A percentile compares a stretch with the other conserved stretches of the same genome.
Conservation (phyloP, 2,797 vertebrate genomes). For the Ispidina picta region DNA sequence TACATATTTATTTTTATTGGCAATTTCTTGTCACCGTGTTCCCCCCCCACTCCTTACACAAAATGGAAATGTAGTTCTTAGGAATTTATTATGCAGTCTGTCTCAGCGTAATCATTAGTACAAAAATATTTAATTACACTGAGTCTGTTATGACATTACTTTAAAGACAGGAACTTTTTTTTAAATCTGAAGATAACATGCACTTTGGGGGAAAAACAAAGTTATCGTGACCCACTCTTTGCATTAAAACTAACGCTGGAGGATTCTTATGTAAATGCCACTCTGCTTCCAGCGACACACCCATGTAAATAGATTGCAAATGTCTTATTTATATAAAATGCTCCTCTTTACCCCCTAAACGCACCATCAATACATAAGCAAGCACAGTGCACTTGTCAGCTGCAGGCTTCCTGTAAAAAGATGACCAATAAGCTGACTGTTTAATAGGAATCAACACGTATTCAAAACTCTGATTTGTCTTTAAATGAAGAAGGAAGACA, state of each 20-base stretch:
- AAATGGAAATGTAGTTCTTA: conserved; percentile 74
- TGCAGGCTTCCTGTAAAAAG: neutral
- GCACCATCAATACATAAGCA: conserved; percentile 12
- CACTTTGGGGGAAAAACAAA: conserved; percentile 69
- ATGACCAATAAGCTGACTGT: conserved; percentile 26
- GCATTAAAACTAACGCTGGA: conserved; percentile 20
- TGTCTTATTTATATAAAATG: neutral
- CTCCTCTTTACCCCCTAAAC: neutral
- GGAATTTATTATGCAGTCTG: conserved; percentile 77
- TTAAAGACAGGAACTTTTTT: conserved; percentile 70
- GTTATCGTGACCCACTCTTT: conserved; percentile 45
- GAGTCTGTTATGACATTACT: conserved; percentile 82
- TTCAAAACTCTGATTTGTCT: conserved; percentile 53
- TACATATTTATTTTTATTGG: conserved; percentile 56
- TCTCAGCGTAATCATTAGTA: conserved; percentile 76
- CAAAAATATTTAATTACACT: conserved; percentile 85
- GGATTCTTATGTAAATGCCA: neutral
- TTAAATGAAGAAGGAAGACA: conserved; percentile 46
- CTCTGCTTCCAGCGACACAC: neutral
- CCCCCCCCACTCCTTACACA: neutral
- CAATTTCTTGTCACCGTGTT: conserved; percentile 20
- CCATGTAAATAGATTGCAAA: conserved; percentile 9
- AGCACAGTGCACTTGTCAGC: conserved; percentile 16
- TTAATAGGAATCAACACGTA: conserved; percentile 38
- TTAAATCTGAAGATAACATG: conserved; percentile 60